Evolutionary conservation across 1,140 invertebrate genomes (phyloP), one percentile per base, ranked within the genome.

Genomic region (Atta cephalotes): DNA sequence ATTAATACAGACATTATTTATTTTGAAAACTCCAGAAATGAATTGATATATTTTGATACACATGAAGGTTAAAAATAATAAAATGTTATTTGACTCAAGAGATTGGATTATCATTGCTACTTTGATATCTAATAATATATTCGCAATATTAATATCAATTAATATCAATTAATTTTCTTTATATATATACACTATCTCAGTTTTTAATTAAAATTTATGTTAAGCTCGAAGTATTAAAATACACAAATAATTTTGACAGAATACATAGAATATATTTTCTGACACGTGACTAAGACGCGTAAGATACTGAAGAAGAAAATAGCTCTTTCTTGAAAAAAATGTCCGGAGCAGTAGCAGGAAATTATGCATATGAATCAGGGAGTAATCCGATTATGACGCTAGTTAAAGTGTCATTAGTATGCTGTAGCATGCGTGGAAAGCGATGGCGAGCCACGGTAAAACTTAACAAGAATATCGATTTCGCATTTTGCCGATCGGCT

Each of bases 391-490:
- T 84, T 84, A 84, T 84, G 80, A 84, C 25, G 56, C 56, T 21
- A 70, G 68, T 84, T 84, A 84, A 84, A 62, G 70, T 62, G 70
- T 74, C 70, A 84, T 84, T 84, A 84, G 80, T 84, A 84, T 82
- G 80, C 80, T 70, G 80, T 35, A 35, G 80, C 80, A 84, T 84
- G 80, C 80, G 70, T 82, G 70, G 80, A 74, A 71, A 76, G 45
- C 56, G 70, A 31, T 25, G 78, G 25, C 39, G 80, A 63, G 35
- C 39, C 80, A 39, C 70, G 58, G 35, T 74, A 70, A 76, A 84
- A 84, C 70, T 76, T 84, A 84, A 84, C 80, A 74, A 51, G 70
- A 76, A 62, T 84, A 84, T 84, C 80, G 80, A 84, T 84, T 84
- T 84, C 70, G 56, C 80, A 63, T 82, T 82, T 82, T 49, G 80